Conservation (phyloP, 2,888 invertebrate species). For the Netelia fuscicornis region DNA sequence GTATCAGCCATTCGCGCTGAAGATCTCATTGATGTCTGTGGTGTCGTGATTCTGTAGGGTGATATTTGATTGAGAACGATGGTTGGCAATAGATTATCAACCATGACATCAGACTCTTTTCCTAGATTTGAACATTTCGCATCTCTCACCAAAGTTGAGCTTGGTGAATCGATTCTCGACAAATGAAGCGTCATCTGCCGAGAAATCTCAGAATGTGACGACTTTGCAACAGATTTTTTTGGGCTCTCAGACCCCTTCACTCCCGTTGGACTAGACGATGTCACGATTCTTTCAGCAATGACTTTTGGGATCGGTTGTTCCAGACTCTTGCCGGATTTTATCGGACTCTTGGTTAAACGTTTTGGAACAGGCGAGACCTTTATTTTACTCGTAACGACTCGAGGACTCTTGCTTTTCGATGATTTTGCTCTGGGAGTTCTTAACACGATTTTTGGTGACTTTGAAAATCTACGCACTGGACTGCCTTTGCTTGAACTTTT, state of each 20-base stretch:
- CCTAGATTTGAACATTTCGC: slow-evolving; percentile 2
- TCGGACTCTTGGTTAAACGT: slow-evolving; percentile 27
- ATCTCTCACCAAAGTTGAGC: slow-evolving; percentile 35
- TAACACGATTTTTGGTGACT: slow-evolving; percentile 75
- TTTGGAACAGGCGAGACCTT: slow-evolving; percentile 43
- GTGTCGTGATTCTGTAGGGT: neutral
- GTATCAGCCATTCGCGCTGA: slow-evolving; percentile 26
- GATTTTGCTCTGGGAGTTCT: slow-evolving; percentile 65
- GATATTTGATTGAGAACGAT: slow-evolving; percentile 56
- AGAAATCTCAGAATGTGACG: neutral
- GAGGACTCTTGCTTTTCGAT: slow-evolving; percentile 63
- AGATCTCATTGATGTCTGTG: slow-evolving; percentile 34
- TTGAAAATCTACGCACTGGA: slow-evolving; percentile 69
- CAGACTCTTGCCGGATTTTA: neutral
- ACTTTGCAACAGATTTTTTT: neutral
- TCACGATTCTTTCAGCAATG: neutral
- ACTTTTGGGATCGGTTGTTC: neutral
- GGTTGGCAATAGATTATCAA: slow-evolving; percentile 40
- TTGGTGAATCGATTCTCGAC: slow-evolving; percentile 43
- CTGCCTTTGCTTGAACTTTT: slow-evolving; percentile 21
- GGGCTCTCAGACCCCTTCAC: neutral
- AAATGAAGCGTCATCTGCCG: neutral
- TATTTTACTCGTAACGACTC: slow-evolving; percentile 55
- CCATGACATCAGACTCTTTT: neutral
- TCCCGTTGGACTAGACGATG: slow-evolving; percentile 7